Evolutionary conservation across 2,113 vertebrate genomes (phyloP).

Genomic region (Merops nubicus): DNA sequence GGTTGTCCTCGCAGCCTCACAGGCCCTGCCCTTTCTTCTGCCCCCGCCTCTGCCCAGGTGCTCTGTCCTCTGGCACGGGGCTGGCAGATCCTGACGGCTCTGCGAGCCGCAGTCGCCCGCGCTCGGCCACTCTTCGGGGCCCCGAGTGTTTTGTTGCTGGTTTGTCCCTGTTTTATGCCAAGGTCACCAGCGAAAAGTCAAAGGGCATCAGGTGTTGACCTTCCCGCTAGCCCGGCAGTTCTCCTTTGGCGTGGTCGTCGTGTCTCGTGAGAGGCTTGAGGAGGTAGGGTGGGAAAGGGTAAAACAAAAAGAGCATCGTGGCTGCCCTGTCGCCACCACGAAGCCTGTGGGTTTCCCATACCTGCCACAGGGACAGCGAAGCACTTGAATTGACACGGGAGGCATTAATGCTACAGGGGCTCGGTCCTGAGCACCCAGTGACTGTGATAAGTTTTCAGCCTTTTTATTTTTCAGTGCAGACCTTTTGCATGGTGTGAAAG

Average conservation of each 20-base stretch:
- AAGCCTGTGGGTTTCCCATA: rapidly evolving
- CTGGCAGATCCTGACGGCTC: neutral
- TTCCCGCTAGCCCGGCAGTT: neutral
- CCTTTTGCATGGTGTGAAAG: neutral
- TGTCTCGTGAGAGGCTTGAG: rapidly evolving
- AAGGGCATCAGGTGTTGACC: neutral
- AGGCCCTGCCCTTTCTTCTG: rapidly evolving
- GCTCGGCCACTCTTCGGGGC: rapidly evolving
- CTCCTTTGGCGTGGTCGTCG: rapidly evolving
- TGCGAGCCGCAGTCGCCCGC: neutral
- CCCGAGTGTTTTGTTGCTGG: rapidly evolving
- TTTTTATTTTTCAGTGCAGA: neutral
- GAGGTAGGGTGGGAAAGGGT: neutral
- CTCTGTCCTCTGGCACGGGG: rapidly evolving
- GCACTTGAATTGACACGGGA: rapidly evolving
- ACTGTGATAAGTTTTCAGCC: rapidly evolving
- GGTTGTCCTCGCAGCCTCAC: rapidly evolving
- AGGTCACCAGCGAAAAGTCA: neutral
- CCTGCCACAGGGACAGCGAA: rapidly evolving
- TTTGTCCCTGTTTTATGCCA: neutral
- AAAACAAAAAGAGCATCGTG: rapidly evolving
- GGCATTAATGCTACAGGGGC: rapidly evolving
- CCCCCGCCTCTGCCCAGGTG: too few relatives aligned
- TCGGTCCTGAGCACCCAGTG: rapidly evolving
- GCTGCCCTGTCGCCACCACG: rapidly evolving